Conservation (phyloP, 2,888 invertebrate genomes). For the Chymomyza caudatula region DNA sequence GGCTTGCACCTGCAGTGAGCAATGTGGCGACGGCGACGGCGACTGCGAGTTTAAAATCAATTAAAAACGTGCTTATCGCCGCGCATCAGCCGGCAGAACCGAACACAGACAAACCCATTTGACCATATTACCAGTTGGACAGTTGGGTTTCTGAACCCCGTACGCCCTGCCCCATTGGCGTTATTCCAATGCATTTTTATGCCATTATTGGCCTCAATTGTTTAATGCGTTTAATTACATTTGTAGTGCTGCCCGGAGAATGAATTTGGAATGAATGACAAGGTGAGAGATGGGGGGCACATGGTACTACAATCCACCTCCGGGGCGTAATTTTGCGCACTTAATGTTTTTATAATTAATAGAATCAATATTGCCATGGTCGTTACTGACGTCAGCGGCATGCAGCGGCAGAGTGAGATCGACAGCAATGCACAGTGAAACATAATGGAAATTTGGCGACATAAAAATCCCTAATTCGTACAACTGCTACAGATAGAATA, state of each 20-base stretch:
- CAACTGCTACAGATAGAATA: no score
- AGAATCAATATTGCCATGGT: constrained; percentile 72
- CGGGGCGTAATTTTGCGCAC: constrained; percentile 36
- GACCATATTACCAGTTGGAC: neutral
- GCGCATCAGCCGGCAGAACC: constrained; percentile 53
- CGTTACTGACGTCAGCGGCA: neutral
- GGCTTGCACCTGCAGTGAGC: constrained; percentile 1
- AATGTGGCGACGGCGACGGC: neutral
- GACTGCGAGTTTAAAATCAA: constrained; percentile 35
- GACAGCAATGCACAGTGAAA: neutral
- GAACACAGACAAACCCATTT: neutral
- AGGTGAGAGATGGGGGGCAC: neutral
- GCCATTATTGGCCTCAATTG: constrained; percentile 65
- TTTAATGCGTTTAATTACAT: constrained; percentile 74
- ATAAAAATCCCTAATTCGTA: no score
- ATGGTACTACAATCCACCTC: neutral
- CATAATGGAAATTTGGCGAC: neutral
- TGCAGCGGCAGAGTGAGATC: neutral
- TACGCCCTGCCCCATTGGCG: neutral
- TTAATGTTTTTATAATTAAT: constrained; percentile 76
- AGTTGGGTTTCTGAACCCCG: neutral
- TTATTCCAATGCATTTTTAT: constrained; percentile 38
- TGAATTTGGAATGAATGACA: neutral
- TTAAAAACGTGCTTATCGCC: constrained; percentile 73
- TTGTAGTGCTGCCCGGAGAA: constrained; percentile 45